Base-by-base conservation (phyloP, 1,140 invertebrate species). In the Drosophila miranda region DNA sequence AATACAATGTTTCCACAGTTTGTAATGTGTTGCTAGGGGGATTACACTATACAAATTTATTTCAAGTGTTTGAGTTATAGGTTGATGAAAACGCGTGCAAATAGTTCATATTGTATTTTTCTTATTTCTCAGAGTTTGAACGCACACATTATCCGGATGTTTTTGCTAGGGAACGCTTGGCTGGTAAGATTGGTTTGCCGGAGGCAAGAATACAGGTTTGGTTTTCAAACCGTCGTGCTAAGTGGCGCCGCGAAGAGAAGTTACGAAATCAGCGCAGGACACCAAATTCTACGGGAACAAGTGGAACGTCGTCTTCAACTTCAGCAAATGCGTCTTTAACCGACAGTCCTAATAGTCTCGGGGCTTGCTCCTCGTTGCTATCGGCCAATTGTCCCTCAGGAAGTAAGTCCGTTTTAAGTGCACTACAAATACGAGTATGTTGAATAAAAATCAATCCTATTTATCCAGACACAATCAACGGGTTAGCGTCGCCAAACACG, bases 161-260 rank as follows among this genome's bases (percentile, higher is more conserved):
- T 2, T 99, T 99, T 92, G 98, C 98, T 0, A 93, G 98, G 62
- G 98, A 99, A 92, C 92, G 97, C 87, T 93, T 99, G 58, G 98
- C 98, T 5, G 96, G 96, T 48, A 99, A 99, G 92, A 99, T 99
- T 89, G 97, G 97, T 51, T 94, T 99, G 63, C 98, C 98, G 9
- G 98, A 99, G 93, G 98, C 98, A 30, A 93, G 98, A 92, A 99
- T 99, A 94, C 98, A 99, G 95, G 95, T 96, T 30, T 99, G 98
- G 98, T 99, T 99, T 92, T 98, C 97, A 46, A 99, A 99, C 92
- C 94, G 98, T 53, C 94, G 99, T 50, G 99, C 98, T 67, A 99
- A 99, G 93, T 99, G 98, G 98, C 94, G 98, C 48, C 94, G 99
- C 4, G 98, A 99, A 91, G 98, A 99, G 91, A 99, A 99, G 91